phyloP scores from a whole-genome alignment of 2,888 invertebrate genomes.

The Bembecia ichneumoniformis region DNA sequence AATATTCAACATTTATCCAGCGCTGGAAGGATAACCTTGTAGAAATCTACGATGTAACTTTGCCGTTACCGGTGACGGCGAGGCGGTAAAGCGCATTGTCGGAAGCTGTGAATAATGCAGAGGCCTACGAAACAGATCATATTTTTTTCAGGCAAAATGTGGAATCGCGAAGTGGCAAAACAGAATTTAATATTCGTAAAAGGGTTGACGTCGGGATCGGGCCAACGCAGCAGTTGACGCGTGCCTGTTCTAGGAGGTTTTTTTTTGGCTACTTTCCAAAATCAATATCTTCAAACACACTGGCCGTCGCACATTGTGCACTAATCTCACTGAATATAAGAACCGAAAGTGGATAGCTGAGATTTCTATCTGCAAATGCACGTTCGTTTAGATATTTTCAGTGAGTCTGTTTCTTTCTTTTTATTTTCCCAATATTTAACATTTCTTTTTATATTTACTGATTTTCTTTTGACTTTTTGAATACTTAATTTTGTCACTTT shows the following conservation, averaged over 20 bases:
- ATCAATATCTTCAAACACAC: conserved; percentile 68
- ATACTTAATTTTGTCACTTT: background rate
- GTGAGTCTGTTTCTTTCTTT: background rate
- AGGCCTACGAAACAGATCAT: conserved; percentile 53
- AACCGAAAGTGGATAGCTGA: conserved; percentile 25
- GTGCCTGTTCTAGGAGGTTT: conserved; percentile 59
- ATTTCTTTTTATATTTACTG: no score
- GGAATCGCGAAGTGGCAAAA: conserved; percentile 70
- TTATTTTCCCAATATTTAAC: background rate
- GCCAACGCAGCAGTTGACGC: conserved; percentile 67
- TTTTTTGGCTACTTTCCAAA: conserved; percentile 71
- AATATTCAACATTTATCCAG: no score
- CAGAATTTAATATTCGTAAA: conserved; percentile 73
- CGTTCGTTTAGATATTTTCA: background rate
- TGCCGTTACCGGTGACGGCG: conserved; percentile 5
- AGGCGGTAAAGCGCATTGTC: conserved; percentile 23
- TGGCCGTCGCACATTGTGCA: conserved; percentile 61
- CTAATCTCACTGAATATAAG: conserved; percentile 51
- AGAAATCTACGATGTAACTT: no score
- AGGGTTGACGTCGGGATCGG: conserved; percentile 67
- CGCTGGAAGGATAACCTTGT: no score
- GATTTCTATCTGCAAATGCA: conserved; percentile 14
- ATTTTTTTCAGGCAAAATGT: conserved; percentile 57
- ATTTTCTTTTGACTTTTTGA: background rate
- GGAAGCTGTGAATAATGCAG: conserved; percentile 56